Base-by-base conservation (phyloP, 1,140 invertebrate species). In the Nixonia krombeini region DNA sequence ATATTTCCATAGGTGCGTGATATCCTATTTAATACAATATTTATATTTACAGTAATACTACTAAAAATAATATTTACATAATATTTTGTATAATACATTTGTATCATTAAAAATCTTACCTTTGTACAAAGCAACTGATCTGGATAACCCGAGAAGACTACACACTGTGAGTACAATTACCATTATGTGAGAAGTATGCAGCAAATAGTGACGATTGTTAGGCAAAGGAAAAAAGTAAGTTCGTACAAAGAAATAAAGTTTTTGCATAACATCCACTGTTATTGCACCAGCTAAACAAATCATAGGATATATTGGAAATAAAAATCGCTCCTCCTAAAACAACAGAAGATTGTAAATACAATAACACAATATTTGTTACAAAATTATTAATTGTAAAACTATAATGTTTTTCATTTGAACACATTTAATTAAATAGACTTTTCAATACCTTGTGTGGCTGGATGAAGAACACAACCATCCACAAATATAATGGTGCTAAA, bases 251-350 rank as follows among this genome's bases (percentile, higher is more conserved):
- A 91, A 93, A 56, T 89, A 91, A 44, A 95, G 81, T 80, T 93
- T 93, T 83, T 95, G 92, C 31, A 93, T 64, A 28, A 90, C 88
- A 82, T 96, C 94, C 1, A 97, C 83, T 0, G 90, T 88, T 59
- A 98, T 88, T 6, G 96, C 95, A 0, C 93, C 95, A 68, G 90
- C 89, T 2, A 99, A 79, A 52, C 94, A 92, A 56, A 99, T 92
- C 75, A 98, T 87, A 18, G 95, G 96, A 86, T 99, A 99, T 4
- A 98, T 89, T 1, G 98, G 98, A 84, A 96, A 99, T n/a, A 99
- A 85, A 86, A 99, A 99, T 53, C 94, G 86, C 82, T 95, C 93
- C 82, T 94, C 92, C 89, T 91, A 64, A 26, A 85, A 85, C 31
- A 67, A 1, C 10, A 35, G 8, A 35, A n/a, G n/a, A n/a, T n/a